A percentile compares a stretch with the other conserved stretches of the same genome.
Evolutionary conservation across 2,888 invertebrate species (phyloP).

Genomic region (Apocheima hispidaria): DNA sequence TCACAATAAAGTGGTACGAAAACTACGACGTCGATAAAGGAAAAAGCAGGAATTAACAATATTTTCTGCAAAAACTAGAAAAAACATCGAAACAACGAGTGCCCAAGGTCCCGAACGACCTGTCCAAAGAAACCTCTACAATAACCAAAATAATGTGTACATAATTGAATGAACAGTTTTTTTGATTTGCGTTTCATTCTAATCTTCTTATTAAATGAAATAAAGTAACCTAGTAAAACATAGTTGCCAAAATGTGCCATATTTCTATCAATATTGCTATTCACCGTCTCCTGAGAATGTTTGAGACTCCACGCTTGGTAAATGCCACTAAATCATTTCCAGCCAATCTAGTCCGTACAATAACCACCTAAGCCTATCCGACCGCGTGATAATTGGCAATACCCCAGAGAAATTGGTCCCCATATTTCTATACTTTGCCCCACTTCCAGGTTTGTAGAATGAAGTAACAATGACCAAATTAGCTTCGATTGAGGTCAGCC

Average conservation of each 20-base stretch:
- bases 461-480: slow-evolving; percentile 4
- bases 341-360: slow-evolving; percentile 16
- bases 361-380: slow-evolving; percentile 5
- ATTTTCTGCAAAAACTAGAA: too few relatives aligned
- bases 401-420: background rate
- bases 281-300: background rate
- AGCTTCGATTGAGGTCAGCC: slow-evolving; percentile 1
- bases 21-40: too few relatives aligned
- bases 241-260: background rate
- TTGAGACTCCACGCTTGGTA: too few relatives aligned
- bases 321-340: slow-evolving; percentile 10
- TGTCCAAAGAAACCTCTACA: too few relatives aligned
- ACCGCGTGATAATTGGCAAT: slow-evolving; percentile 12
- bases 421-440: slow-evolving; percentile 2
- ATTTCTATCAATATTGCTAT: too few relatives aligned
- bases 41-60: too few relatives aligned
- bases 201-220: background rate
- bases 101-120: too few relatives aligned
- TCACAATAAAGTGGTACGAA: too few relatives aligned
- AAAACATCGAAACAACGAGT: too few relatives aligned
- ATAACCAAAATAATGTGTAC: too few relatives aligned
- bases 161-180: too few relatives aligned
- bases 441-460: slow-evolving; percentile 5
- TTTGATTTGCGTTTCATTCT: too few relatives aligned
- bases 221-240: background rate